phyloP scores from a whole-genome alignment of 2,113 vertebrate genomes.

The Leucopternis melanops region DNA sequence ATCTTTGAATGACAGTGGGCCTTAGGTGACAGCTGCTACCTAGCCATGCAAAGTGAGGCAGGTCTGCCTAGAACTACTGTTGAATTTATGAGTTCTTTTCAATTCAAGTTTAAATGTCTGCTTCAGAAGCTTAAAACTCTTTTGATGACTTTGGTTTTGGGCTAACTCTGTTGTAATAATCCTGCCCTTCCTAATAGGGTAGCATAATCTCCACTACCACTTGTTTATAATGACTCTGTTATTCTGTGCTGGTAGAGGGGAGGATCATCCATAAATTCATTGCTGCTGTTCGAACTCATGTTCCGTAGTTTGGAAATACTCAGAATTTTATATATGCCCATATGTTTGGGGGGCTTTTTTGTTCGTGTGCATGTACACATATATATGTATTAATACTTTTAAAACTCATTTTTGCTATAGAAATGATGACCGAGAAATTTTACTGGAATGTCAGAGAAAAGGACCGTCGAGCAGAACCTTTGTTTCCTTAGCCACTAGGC shows the following conservation, averaged over 20 bases:
- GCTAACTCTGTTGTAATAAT: background rate
- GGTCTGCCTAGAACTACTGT: background rate
- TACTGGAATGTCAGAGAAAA: constrained; percentile 85
- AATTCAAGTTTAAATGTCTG: background rate
- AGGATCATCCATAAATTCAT: background rate
- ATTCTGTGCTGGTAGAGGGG: background rate
- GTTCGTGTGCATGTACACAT: background rate
- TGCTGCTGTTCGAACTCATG: background rate
- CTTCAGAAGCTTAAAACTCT: background rate
- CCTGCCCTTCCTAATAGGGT: background rate
- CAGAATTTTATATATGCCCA: background rate
- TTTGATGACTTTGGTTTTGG: background rate
- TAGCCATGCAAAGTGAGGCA: background rate
- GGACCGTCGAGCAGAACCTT: constrained; percentile 88
- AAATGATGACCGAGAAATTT: constrained; percentile 90
- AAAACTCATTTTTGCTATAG: constrained; percentile 59
- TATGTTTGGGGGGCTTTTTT: background rate
- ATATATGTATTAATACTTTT: background rate
- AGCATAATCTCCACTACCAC: background rate
- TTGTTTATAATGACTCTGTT: background rate
- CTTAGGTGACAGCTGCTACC: background rate
- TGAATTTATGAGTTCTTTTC: background rate
- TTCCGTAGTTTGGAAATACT: background rate
- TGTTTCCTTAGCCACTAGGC: constrained; percentile 76
- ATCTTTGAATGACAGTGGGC: background rate